Evolutionary conservation across 2,797 vertebrate species (phyloP), one percentile per base, ranked within the genome.

Genomic region (Epinephelus awoara): DNA sequence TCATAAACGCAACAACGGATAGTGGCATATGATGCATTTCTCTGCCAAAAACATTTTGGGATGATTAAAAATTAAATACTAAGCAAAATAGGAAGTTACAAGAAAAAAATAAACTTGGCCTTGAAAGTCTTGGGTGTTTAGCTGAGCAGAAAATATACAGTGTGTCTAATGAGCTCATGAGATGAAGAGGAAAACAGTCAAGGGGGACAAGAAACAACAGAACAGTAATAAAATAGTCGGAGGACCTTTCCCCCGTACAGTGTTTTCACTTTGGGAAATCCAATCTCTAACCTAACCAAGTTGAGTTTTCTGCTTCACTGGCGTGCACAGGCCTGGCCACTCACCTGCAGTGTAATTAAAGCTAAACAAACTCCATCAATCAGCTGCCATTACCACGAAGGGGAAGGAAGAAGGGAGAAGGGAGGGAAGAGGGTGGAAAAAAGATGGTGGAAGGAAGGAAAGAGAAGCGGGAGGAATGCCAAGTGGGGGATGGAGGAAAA

Each of bases 341-440:
- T 95, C 94, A 96, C 95, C 94, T 95, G 93, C 94, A 95, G 93
- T 94, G 93, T 95, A 95, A 96, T 96, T 96, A 96, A 95, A 95
- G 92, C 92, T 91, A 95, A 96, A 95, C 93, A 95, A 95, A 95
- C 93, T 93, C 93, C 94, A 96, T 95, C 95, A 95, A 95, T 96
- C 95, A 95, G 92, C 89, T 90, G 91, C 91, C 93, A 94, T 95
- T 93, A 93, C 89, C 67, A 70, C 54, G 2, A 72, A 88, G 70
- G 25, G 77, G 75, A 70, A 70, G 70, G 49, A 56, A 69, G 54
- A 47, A 64, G 14, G 21, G 59, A 80, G 38, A 44, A 64, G 14
- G 21, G 56, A 80, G 38, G 40, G 25, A 18, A 23, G 47, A 21
- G 9, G 21, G 11, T 40, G 40, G n/a, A 34, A 61, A 63, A 64